phyloP scores from a whole-genome alignment of 2,888 invertebrate species.

The Lypha dubia region DNA sequence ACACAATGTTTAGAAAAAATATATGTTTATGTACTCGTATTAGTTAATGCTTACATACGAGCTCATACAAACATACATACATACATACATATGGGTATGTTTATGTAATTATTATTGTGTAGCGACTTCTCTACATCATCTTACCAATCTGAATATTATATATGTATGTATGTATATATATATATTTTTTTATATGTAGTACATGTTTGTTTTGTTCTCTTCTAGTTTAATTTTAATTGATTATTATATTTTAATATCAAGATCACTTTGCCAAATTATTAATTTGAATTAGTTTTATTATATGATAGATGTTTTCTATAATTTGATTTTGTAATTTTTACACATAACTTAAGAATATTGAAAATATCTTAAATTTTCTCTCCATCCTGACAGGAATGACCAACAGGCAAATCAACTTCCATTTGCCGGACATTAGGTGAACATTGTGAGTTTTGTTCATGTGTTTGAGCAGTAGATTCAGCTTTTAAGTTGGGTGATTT shows the following conservation, averaged over 20 bases:
- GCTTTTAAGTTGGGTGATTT: constrained; percentile 41
- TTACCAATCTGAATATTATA: constrained; percentile 58
- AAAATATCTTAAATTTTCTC: constrained; percentile 64
- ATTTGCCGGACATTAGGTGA: constrained; percentile 59
- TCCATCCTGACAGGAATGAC: constrained; percentile 22
- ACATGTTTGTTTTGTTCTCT: constrained; percentile 20
- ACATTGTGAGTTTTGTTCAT: constrained; percentile 53
- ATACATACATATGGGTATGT: neutral
- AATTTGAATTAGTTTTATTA: constrained; percentile 56
- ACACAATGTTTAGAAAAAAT: no score
- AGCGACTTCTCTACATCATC: constrained; percentile 37
- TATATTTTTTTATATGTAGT: constrained; percentile 18
- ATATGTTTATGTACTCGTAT: no score
- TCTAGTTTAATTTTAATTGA: constrained; percentile 50
- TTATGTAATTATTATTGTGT: neutral
- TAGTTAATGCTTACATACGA: no score
- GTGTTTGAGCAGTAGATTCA: constrained; percentile 36
- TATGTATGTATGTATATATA: no score
- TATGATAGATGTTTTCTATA: constrained; percentile 39
- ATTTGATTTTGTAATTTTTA: constrained; percentile 64
- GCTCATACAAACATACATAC: no score
- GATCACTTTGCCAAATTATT: constrained; percentile 60
- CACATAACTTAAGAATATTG: constrained; percentile 66
- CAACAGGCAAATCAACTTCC: constrained; percentile 62
- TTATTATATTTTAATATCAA: constrained; percentile 64